Evolutionary conservation across 2,888 invertebrate genomes (phyloP), one percentile per base, ranked within the genome.

Genomic region (Archips crataeganus): DNA sequence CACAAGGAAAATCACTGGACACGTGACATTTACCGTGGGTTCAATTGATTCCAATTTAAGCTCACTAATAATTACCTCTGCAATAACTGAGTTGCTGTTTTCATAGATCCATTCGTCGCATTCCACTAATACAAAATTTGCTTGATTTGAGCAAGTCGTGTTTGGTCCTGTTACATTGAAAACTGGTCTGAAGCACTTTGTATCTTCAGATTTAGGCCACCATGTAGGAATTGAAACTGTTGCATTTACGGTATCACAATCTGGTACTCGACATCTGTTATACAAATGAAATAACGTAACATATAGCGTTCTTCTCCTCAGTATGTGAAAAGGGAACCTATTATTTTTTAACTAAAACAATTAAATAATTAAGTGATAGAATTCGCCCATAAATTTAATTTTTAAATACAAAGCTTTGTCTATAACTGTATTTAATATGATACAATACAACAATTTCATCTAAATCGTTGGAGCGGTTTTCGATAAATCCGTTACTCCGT

Each of bases 81-180:
- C 80, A 3, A 90, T 85, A 32, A 90, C 87, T 2, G 92, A 90
- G 80, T 92, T 88, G 47, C 85, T 79, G 68, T 85, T 87, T 77
- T 90, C 90, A 71, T 90, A 92, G 54, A 91, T 80, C 91, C 91
- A 92, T 65, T 90, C 84, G n/a, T 82, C 78, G 69, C 92, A 92
- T 67, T 86, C 80, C 71, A 84, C 85, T n/a, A 87, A 76, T 49
- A 83, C 83, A 6, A 79, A 79, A 68, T 90, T 87, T 4, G 87
- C 83, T 45, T 80, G 76, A 75, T 87, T 87, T 2, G 83, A 83
- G 71, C 92, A 92, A n/a, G 85, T 87, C 61, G 81, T 74, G 73
- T 88, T 86, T 3, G 77, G 69, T 39, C 79, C 82, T 1, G 77
- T 71, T 8, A 75, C 74, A 68, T 86, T 82, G 3, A 90, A 60